phyloP scores from a whole-genome alignment of 2,888 invertebrate species.

The Catocala nupta region DNA sequence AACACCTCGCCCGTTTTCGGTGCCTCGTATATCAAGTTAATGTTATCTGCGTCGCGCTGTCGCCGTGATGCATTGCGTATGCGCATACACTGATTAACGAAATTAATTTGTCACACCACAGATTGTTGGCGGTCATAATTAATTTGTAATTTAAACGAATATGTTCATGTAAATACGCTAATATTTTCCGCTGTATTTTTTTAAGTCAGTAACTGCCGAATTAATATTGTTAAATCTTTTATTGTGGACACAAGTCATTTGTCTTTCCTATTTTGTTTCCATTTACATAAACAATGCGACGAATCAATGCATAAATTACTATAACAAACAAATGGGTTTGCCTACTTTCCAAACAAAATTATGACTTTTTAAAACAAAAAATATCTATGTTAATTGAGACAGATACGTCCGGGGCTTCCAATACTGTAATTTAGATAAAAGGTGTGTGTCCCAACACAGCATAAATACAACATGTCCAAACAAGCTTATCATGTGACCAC shows the following conservation, averaged over 20 bases:
- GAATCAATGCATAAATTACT: slow-evolving; percentile 30
- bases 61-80: slow-evolving; percentile 80
- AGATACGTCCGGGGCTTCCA: slow-evolving; percentile 79
- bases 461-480: slow-evolving; percentile 81
- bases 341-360: slow-evolving; percentile 44
- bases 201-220: neutral
- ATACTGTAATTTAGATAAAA: slow-evolving; percentile 83
- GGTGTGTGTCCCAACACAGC: slow-evolving; percentile 72
- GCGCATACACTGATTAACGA: slow-evolving; percentile 80
- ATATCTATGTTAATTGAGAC: slow-evolving; percentile 72
- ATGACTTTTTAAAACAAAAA: slow-evolving; percentile 47
- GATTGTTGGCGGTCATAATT: slow-evolving; percentile 64
- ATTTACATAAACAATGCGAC: slow-evolving; percentile 17
- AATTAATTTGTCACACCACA: slow-evolving; percentile 83
- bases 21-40: slow-evolving; percentile 80
- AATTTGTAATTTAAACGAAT: slow-evolving; percentile 67
- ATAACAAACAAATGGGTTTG: slow-evolving; percentile 41
- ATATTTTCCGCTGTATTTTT: slow-evolving; percentile 22
- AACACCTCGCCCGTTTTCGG: slow-evolving; percentile 69
- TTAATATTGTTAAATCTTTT: slow-evolving; percentile 13
- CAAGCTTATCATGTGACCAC: slow-evolving; percentile 81
- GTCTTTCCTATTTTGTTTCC: slow-evolving; percentile 7
- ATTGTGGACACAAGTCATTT: slow-evolving; percentile 7
- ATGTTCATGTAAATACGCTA: slow-evolving; percentile 39
- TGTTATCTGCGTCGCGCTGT: slow-evolving; percentile 80